Percentiles rank a stretch among this genome's conserved stretches.
Evolutionary conservation across 2,113 vertebrate species (phyloP).

Genomic region (Myxocyprinus asiaticus): DNA sequence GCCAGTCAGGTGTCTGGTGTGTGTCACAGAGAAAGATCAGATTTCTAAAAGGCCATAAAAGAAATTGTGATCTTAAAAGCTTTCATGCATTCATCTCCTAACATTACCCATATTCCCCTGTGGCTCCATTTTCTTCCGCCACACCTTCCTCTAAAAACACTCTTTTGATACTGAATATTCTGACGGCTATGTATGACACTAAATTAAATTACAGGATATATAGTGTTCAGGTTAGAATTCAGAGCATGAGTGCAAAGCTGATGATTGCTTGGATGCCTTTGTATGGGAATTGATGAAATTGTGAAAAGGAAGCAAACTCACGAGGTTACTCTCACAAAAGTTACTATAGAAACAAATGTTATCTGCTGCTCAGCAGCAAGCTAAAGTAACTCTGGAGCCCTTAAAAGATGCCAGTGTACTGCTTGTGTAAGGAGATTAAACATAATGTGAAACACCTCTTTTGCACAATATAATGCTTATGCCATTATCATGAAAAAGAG

Average conservation of each 20-base stretch:
- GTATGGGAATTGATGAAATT: slow-evolving; percentile 1
- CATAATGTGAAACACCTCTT: not conserved
- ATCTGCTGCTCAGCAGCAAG: not conserved
- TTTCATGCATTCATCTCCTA: slow-evolving; percentile 21
- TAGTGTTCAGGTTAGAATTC: slow-evolving; percentile 15
- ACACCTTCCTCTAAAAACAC: not conserved
- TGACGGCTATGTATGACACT: slow-evolving; percentile 4
- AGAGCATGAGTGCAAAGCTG: slow-evolving; percentile 15
- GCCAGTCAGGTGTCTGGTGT: slow-evolving; percentile 62
- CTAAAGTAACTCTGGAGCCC: not conserved
- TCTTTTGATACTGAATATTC: slow-evolving; percentile 2
- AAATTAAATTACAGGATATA: slow-evolving; percentile 27
- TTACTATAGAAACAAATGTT: slow-evolving; percentile 50
- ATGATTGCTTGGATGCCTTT: slow-evolving; percentile 34
- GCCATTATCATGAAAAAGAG: not conserved
- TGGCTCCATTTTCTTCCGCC: slow-evolving; percentile 9
- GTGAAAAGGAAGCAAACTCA: slow-evolving; percentile 33
- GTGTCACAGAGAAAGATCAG: slow-evolving; percentile 62
- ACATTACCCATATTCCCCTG: slow-evolving; percentile 40
- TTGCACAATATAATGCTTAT: not conserved
- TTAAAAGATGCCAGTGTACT: not conserved
- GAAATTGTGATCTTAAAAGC: slow-evolving; percentile 38
- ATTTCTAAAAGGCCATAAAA: slow-evolving; percentile 60
- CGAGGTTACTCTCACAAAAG: slow-evolving; percentile 41
- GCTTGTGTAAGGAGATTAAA: not conserved